These are phyloP conservation scores for Saccopteryx leptura DNA, from an alignment of 2,113 vertebrate species.

Conservation along the genomic window DNA sequence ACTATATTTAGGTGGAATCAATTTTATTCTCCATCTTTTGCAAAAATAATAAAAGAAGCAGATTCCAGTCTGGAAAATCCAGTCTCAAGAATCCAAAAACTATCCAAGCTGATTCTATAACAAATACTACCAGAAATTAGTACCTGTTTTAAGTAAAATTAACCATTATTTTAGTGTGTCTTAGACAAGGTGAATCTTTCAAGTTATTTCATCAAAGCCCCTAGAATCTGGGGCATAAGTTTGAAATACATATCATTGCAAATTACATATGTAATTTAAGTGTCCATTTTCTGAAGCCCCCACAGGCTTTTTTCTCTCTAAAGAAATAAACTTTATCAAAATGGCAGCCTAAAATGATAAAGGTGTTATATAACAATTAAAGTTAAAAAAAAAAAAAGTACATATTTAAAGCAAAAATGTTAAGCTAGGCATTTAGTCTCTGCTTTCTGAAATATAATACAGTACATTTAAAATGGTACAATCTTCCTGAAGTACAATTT, in stretches of 20 bases:
- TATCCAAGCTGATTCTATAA: not conserved
- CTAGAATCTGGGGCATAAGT: not conserved
- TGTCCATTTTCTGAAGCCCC: conserved; percentile 9
- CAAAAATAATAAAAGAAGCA: conserved; percentile 58
- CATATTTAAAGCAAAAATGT: conserved; percentile 26
- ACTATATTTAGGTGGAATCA: conserved; percentile 73
- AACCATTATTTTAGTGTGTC: not conserved
- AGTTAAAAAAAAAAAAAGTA: not conserved
- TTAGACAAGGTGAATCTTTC: not conserved
- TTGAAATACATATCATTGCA: not conserved
- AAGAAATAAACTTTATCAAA: conserved; percentile 47
- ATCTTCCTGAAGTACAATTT: not conserved
- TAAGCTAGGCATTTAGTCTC: not conserved
- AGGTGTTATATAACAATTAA: conserved; percentile 9
- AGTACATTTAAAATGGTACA: not conserved
- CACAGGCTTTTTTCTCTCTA: not conserved
- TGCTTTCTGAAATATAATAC: conserved; percentile 37
- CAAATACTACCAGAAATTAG: conserved; percentile 46
- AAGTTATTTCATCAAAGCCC: not conserved
- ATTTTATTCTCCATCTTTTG: conserved; percentile 16
- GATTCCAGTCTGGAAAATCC: conserved; percentile 38
- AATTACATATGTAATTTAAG: not conserved
- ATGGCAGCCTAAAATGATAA: conserved; percentile 46
- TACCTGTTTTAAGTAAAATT: not conserved
- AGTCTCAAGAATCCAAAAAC: conserved; percentile 47